phyloP scores from a whole-genome alignment of 2,797 vertebrate genomes.

The Pteronotus mesoamericanus region DNA sequence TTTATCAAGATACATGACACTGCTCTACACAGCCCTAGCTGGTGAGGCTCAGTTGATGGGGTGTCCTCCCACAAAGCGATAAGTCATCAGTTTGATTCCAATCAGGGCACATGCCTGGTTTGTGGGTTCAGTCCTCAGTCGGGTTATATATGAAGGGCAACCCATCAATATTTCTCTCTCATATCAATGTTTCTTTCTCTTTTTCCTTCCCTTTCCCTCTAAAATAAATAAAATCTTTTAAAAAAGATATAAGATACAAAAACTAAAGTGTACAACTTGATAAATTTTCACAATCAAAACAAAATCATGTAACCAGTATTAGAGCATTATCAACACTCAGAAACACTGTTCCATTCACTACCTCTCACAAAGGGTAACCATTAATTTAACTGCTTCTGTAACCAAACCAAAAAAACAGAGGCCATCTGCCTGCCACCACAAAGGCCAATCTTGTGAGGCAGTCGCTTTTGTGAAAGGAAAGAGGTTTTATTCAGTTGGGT shows the following conservation, averaged over 20 bases:
- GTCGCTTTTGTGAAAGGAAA: background rate
- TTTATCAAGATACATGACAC: slow-evolving; percentile 19
- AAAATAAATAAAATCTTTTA: background rate
- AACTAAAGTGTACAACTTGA: background rate
- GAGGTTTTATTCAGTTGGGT: background rate
- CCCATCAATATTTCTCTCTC: background rate
- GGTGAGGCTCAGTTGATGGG: background rate
- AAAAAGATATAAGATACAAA: background rate
- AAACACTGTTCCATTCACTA: background rate
- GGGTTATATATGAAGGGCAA: background rate
- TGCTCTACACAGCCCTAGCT: background rate
- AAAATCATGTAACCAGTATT: background rate
- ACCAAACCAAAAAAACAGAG: background rate
- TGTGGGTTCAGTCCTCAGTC: background rate
- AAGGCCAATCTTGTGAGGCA: background rate
- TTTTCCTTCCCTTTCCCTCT: background rate
- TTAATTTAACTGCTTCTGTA: background rate
- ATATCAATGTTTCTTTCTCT: background rate
- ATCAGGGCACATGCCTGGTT: background rate
- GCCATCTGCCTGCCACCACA: background rate
- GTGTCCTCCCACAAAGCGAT: background rate
- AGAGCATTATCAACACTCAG: background rate
- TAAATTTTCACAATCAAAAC: slow-evolving; percentile 15
- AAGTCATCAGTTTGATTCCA: background rate
- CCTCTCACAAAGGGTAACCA: background rate